Percentiles rank a stretch among this genome's conserved stretches.
Evolutionary conservation across 2,113 vertebrate genomes (phyloP).

Genomic region (Oriolus oriolus): DNA sequence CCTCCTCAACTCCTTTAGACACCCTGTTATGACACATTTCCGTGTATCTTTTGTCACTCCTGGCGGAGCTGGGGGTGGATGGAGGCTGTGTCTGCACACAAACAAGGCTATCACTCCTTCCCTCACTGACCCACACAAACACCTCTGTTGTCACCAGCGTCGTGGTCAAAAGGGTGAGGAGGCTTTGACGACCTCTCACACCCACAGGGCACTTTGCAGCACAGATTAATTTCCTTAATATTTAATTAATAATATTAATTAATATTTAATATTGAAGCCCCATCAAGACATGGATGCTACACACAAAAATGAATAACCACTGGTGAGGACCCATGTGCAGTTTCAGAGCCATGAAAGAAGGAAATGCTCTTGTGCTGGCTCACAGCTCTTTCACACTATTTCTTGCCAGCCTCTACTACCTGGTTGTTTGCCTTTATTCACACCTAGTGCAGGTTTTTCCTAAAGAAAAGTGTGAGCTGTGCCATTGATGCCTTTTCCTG

Average conservation of each 20-base stretch:
- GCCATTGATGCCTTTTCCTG: too few relatives aligned
- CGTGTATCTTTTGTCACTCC: background rate
- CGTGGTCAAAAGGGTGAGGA: rapidly evolving
- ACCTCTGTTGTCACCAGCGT: background rate
- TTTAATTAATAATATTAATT: too few relatives aligned
- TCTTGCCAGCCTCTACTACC: background rate
- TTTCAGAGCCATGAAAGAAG: background rate
- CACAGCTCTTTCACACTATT: background rate
- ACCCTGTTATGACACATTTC: background rate
- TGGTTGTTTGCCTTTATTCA: background rate
- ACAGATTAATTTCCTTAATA: background rate
- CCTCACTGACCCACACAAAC: background rate
- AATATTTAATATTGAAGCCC: too few relatives aligned
- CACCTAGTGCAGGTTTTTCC: background rate
- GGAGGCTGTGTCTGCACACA: background rate
- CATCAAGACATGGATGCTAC: too few relatives aligned
- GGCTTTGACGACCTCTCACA: background rate
- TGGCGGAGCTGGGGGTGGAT: background rate
- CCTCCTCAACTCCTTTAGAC: background rate
- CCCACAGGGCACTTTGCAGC: background rate
- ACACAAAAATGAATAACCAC: background rate
- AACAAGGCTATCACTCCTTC: background rate
- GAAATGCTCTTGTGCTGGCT: background rate
- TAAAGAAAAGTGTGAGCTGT: background rate
- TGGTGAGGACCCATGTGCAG: background rate